These are phyloP conservation scores for Leptopilina myrica DNA, from an alignment of 2,888 invertebrate genomes.

Conservation along the genomic window DNA sequence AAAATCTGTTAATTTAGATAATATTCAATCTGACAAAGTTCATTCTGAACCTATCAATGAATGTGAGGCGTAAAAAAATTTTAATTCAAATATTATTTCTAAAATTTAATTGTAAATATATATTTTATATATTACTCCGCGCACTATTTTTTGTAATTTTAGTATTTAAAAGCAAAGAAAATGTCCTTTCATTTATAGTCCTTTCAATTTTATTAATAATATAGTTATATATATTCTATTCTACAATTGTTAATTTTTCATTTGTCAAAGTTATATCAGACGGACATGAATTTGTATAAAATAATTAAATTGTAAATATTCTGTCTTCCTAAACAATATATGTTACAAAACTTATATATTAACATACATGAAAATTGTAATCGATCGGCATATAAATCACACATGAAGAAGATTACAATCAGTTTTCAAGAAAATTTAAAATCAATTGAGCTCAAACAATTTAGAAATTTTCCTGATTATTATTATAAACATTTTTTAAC, in stretches of 20 bases:
- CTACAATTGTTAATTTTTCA: neutral
- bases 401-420: neutral
- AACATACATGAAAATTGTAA: neutral
- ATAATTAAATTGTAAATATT: conserved; percentile 29
- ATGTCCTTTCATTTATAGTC: too few relatives aligned
- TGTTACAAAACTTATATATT: neutral
- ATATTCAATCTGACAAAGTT: conserved; percentile 19
- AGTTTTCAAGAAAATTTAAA: neutral
- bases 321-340: conserved; percentile 17
- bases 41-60: neutral
- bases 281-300: neutral
- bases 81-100: neutral
- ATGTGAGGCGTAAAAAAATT: neutral
- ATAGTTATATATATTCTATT: neutral
- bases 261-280: neutral
- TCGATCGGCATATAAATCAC: neutral
- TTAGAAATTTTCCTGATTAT: neutral
- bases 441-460: neutral
- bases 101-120: neutral
- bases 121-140: too few relatives aligned
- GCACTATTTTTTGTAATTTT: too few relatives aligned
- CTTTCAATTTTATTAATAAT: too few relatives aligned
- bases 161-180: too few relatives aligned
- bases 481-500: neutral
- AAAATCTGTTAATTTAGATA: neutral